Conservation (phyloP, 1,140 invertebrate species). For the Druon quercuslanigerum region DNA sequence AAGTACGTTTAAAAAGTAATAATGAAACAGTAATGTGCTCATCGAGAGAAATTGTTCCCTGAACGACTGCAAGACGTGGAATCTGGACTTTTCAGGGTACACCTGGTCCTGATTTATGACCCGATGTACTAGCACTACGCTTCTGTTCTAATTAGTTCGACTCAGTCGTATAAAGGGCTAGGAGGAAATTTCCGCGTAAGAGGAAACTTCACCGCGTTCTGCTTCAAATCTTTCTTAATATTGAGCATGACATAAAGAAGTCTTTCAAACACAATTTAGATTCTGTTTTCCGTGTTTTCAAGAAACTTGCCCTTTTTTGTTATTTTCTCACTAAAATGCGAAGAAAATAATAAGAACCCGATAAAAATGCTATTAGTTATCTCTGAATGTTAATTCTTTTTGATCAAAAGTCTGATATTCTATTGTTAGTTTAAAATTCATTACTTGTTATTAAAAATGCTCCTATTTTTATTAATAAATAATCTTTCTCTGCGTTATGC, state of each 20-base stretch:
- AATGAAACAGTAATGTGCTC: no score
- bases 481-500: no score
- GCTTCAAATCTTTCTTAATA: constrained; percentile 1
- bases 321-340: no score
- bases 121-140: constrained; percentile 48
- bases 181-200: background rate
- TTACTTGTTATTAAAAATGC: no score
- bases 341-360: background rate
- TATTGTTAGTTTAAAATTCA: no score
- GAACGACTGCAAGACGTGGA: background rate
- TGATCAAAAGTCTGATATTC: no score
- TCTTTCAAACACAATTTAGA: background rate
- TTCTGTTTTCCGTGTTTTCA: background rate
- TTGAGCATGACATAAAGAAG: background rate
- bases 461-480: no score
- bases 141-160: constrained; percentile 56
- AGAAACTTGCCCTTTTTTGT: no score
- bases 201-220: background rate
- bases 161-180: constrained; percentile 35
- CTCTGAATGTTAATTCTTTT: background rate
- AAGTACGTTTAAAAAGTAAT: no score
- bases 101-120: constrained; percentile 52
- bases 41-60: no score
- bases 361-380: background rate
- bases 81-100: constrained; percentile 39